Evolutionary conservation across 2,113 vertebrate species (phyloP), one percentile per base, ranked within the genome.

Genomic region (Cyanistes caeruleus): DNA sequence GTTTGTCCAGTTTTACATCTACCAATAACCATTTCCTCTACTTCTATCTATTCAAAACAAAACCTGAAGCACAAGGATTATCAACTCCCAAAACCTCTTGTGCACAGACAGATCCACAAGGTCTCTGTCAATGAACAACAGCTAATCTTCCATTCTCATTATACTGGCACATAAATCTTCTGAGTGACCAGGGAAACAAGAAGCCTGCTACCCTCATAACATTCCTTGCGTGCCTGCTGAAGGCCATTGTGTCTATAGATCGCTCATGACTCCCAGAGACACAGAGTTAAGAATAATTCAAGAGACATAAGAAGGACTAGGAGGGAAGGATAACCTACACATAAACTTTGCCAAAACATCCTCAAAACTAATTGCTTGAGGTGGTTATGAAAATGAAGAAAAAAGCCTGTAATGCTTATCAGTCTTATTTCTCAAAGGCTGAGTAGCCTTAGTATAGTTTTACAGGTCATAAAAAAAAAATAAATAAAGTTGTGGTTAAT

Each of bases 141-240:
- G 64, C 56, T 89, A 82, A 88, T 95, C 68, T 74, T 78, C 90
- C 79, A 90, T 81, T 90, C 80, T 93, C 52, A 39, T 92, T 92
- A 84, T 25, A 84, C 64, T 84, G 64, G 89, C 76, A 92, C 73
- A 95, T 90, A 95, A 95, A 95, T 86, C 86, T 81, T 81, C 48
- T 37, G 25, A 89, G 64, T 64, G 91, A 74, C 68, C 84, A 93
- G 52, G 60, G 76, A 81, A 89, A 93, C 0, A 6, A 70, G 72
- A 88, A 93, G 72, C 43, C 84, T 84, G 72, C 86, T 95, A 75
- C 44, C 30, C 84, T 95, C 73, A 52, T 70, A 95, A 89, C 95
- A 93, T 97, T 97, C 93, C 64, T 96, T 3, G 13, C 10, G 0
- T 93, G 89, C 52, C 69, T 95, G 76, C 51, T 81, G 86, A 80